Percentiles rank a stretch among this genome's conserved stretches.
phyloP scores from a whole-genome alignment of 1,140 invertebrate genomes.

The Eriosoma lanigerum region DNA sequence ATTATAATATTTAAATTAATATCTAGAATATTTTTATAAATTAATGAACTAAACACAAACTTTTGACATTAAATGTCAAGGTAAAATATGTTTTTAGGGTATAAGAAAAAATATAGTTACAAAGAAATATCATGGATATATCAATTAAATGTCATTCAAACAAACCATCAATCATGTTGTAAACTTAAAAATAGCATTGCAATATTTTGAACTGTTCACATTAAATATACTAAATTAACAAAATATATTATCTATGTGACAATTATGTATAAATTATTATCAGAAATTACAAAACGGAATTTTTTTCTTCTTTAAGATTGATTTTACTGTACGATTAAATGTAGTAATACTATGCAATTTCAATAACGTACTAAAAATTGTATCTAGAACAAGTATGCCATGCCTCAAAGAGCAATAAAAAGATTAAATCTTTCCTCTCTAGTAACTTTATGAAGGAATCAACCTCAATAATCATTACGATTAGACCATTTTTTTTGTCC shows the following conservation, averaged over 20 bases:
- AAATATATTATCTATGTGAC: neutral
- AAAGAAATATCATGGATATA: neutral
- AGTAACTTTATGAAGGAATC: neutral
- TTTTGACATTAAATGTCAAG: slow-evolving; percentile 16
- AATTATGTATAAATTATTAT: neutral
- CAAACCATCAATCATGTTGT: neutral
- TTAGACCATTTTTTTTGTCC: neutral
- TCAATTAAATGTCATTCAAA: neutral
- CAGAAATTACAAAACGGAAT: neutral
- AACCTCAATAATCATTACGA: neutral
- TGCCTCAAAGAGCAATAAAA: neutral
- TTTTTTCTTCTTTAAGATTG: no score
- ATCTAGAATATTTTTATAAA: no score
- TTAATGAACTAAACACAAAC: no score
- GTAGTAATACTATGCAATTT: neutral
- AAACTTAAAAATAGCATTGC: neutral
- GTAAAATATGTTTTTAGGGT: neutral
- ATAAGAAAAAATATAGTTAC: neutral
- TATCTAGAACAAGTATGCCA: neutral
- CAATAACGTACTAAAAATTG: neutral
- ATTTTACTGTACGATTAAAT: neutral
- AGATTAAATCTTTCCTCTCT: neutral
- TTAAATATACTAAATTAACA: neutral
- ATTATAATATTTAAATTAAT: no score
- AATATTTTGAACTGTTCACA: neutral